Evolutionary conservation across 2,113 vertebrate genomes (phyloP).

Genomic region (Vulpes ferrilata): DNA sequence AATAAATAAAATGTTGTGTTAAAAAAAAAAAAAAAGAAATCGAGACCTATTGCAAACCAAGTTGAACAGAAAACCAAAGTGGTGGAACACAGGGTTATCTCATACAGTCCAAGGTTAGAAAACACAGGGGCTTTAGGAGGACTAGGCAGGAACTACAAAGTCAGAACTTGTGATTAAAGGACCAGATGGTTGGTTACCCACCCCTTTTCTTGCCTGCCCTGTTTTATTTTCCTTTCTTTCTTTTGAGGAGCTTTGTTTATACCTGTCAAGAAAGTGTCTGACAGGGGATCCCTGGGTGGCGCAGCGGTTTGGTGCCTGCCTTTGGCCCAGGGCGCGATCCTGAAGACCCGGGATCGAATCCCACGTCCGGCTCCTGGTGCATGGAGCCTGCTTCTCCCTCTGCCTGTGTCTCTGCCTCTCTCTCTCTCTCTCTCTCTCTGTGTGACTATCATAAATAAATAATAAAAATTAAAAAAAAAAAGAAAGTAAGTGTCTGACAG

Average conservation of each 20-base stretch:
- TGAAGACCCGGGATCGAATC: too few relatives aligned
- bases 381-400: too few relatives aligned
- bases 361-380: too few relatives aligned
- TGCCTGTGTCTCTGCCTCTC: too few relatives aligned
- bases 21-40: not conserved
- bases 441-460: too few relatives aligned
- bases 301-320: too few relatives aligned
- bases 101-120: not conserved
- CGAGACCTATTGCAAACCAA: conserved; percentile 35
- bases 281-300: not conserved
- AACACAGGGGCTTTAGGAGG: not conserved
- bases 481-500: not conserved
- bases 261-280: not conserved
- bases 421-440: too few relatives aligned
- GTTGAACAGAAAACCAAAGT: conserved; percentile 48
- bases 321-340: too few relatives aligned
- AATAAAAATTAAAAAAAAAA: too few relatives aligned
- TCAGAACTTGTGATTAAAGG: conserved; percentile 5
- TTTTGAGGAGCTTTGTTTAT: not conserved
- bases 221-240: conserved; percentile 12
- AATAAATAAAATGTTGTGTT: too few relatives aligned
- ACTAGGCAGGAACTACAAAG: not conserved
- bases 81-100: not conserved
- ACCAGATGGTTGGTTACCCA: not conserved
- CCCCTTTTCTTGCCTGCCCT: not conserved